Conservation (phyloP, 2,888 invertebrate species). For the Microctonus brassicae region DNA sequence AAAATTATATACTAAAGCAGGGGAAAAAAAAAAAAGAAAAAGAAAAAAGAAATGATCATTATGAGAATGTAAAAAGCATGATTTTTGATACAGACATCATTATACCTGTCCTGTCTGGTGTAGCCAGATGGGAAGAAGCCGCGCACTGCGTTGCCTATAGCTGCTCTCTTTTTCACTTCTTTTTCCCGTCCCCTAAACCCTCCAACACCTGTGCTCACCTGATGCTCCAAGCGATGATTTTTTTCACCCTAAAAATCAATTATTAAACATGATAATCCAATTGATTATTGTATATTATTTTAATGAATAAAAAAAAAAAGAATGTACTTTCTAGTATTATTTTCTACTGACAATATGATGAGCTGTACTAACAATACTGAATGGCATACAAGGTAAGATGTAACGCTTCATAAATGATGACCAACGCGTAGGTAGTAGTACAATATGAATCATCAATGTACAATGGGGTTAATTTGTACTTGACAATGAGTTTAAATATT, state of each 20-base stretch:
- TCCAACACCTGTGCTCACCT: slow-evolving; percentile 59
- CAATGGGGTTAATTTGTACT: neutral
- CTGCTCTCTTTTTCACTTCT: slow-evolving; percentile 67
- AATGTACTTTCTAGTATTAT: neutral
- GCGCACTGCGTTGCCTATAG: slow-evolving; percentile 69
- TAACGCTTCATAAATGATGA: slow-evolving; percentile 1
- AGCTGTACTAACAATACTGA: neutral
- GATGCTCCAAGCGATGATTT: slow-evolving; percentile 61
- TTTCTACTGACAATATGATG: neutral
- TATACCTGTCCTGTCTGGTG: slow-evolving; percentile 70
- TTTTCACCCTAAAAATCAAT: slow-evolving; percentile 56
- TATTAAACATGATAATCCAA: neutral
- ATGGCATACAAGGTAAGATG: neutral
- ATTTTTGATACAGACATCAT: slow-evolving; percentile 69
- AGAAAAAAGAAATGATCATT: slow-evolving; percentile 14
- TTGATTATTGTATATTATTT: neutral
- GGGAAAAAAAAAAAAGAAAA: neutral
- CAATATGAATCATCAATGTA: slow-evolving; percentile 9
- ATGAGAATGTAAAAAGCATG: slow-evolving; percentile 60
- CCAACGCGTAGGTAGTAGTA: slow-evolving; percentile 18
- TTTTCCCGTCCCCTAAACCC: slow-evolving; percentile 61
- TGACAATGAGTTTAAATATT: neutral
- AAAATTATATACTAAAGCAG: neutral
- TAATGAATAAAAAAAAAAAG: neutral
- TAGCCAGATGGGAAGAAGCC: slow-evolving; percentile 68